Conservation (phyloP, 1,140 invertebrate genomes). For the Aphaenogaster ashmeadi region DNA sequence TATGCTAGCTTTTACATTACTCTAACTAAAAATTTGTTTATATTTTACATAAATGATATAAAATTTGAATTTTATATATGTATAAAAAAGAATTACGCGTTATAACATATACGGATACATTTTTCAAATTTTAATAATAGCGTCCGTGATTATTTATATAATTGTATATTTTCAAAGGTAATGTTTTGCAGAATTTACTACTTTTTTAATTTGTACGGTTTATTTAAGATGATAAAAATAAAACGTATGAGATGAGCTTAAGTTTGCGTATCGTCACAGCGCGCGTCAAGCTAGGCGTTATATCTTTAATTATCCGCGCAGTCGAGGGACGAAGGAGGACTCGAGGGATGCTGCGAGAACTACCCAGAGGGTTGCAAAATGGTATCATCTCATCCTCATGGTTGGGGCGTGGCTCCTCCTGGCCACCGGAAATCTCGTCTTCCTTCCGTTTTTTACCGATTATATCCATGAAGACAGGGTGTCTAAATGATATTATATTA, state of each 20-base stretch:
- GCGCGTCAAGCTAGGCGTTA: slow-evolving; percentile 76
- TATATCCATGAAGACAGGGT: slow-evolving; percentile 20
- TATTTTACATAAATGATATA: not conserved
- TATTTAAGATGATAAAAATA: not conserved
- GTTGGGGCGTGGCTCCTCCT: slow-evolving; percentile 79
- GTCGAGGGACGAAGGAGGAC: slow-evolving; percentile 66
- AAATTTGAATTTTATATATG: not conserved
- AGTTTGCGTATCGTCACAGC: slow-evolving; percentile 31
- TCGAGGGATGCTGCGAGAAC: slow-evolving; percentile 69
- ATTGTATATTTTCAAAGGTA: not conserved
- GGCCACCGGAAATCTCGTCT: slow-evolving; percentile 68
- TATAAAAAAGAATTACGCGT: not conserved
- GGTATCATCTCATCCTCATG: slow-evolving; percentile 82
- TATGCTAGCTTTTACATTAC: not conserved
- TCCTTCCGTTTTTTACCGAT: slow-evolving; percentile 56
- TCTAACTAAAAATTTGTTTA: not conserved
- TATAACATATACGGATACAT: not conserved
- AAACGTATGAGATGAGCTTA: slow-evolving; percentile 29
- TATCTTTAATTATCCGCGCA: slow-evolving; percentile 84
- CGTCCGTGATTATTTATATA: not conserved
- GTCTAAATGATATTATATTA: not conserved
- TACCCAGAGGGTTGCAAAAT: slow-evolving; percentile 75
- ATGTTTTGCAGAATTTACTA: not conserved
- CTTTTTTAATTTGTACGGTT: not conserved
- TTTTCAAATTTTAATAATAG: not conserved